These are phyloP conservation scores for Turritopsis dohrnii DNA, from an alignment of 30 jellyfish, hydroid and myxozoan genomes.

Conservation along the genomic window DNA sequence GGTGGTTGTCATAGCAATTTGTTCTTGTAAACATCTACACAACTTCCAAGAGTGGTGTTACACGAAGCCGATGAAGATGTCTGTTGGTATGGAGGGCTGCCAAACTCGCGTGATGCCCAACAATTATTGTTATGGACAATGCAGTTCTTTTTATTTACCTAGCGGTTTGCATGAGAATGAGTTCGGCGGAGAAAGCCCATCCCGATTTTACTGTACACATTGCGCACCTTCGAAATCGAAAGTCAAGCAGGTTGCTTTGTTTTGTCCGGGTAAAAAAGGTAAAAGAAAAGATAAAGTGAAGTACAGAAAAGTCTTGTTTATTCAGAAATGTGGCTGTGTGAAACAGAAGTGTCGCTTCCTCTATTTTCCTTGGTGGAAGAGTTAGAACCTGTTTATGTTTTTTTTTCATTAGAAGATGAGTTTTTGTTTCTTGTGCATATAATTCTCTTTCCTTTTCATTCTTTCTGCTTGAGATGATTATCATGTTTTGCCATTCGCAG, in stretches of 20 bases:
- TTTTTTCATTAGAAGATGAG: neutral
- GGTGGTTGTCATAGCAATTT: neutral
- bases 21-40: neutral
- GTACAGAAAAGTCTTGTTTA: neutral
- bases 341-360: neutral
- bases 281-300: neutral
- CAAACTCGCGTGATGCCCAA: neutral
- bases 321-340: neutral
- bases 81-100: conserved; percentile 10
- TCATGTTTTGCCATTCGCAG: too few species aligned
- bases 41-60: neutral
- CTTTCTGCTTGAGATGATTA: too few species aligned
- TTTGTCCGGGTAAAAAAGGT: neutral
- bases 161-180: neutral
- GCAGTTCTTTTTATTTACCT: conserved; percentile 7
- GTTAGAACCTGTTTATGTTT: neutral
- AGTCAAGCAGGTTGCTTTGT: neutral
- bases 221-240: neutral
- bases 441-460: too few species aligned
- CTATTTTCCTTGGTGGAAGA: neutral
- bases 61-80: conserved; percentile 11
- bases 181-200: neutral
- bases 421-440: too few species aligned
- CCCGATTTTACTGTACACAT: neutral
- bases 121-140: conserved; percentile 16